A percentile compares a stretch with the other conserved stretches of the same genome.
These are phyloP conservation scores for Chanos chanos DNA, from an alignment of 2,797 vertebrate species.

Conservation along the genomic window DNA sequence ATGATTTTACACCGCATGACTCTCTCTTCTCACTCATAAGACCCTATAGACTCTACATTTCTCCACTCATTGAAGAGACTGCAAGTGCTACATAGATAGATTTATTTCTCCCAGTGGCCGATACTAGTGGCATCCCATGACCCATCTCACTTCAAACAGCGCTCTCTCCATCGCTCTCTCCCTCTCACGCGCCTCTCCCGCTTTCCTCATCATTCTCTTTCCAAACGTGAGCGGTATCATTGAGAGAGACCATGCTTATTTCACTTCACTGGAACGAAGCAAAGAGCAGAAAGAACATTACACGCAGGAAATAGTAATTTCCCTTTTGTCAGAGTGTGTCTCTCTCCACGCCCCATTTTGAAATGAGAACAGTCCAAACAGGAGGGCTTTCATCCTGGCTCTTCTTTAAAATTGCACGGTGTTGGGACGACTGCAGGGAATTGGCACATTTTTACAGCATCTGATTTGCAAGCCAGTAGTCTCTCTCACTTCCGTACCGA, in stretches of 20 bases:
- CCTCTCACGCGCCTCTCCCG: neutral
- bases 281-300: neutral
- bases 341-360: constrained; percentile 4
- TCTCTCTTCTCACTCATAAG: too few species aligned
- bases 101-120: too few species aligned
- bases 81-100: too few species aligned
- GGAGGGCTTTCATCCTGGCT: neutral
- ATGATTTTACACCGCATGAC: too few species aligned
- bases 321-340: constrained; percentile 3
- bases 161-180: neutral
- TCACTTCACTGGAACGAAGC: constrained; percentile 18
- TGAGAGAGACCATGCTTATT: constrained; percentile 12
- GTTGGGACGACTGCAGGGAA: constrained; percentile 14
- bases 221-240: constrained; percentile 13
- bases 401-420: neutral
- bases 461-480: constrained; percentile 31
- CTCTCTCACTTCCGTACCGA: constrained; percentile 41
- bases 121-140: too few species aligned
- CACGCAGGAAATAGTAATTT: constrained; percentile 2
- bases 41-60: too few species aligned
- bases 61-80: too few species aligned
- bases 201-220: constrained; percentile 4
- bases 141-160: too few species aligned
- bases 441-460: constrained; percentile 31
- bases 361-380: neutral